Evolutionary conservation across 1,140 invertebrate genomes (phyloP), one percentile per base, ranked within the genome.

Genomic region (Temnothorax nylanderi): DNA sequence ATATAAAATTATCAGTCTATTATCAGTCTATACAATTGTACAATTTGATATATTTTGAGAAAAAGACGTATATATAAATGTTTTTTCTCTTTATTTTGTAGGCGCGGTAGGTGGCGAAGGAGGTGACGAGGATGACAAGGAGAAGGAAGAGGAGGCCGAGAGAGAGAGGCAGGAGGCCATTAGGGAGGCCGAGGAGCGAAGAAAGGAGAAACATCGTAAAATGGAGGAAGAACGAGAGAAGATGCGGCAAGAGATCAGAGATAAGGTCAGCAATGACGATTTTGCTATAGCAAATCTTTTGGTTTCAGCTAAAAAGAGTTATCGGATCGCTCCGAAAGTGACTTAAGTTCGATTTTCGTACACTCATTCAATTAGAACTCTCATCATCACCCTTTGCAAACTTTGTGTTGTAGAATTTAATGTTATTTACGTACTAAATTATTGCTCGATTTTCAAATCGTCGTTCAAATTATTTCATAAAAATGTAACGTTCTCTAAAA

Each of bases 141-240:
- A 99, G 96, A 98, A 98, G 96, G 98, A 98, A 95, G 98, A 99
- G 94, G 98, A 99, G 95, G 98, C 98, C 91, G 98, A 99, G 96
- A 97, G 98, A 92, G 98, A 99, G 95, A 96, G 98, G 92, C 97
- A 98, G 95, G 98, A 99, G 95, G 98, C 98, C 92, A 98, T 99
- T 95, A 96, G 97, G 92, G 98, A 99, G 94, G 98, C 98, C 76
- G 98, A 99, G 95, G 98, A 99, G 90, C 96, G 98, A 92, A 96
- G 98, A 93, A 99, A 99, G 96, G 98, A 99, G 95, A 99, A 99
- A 94, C 98, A 99, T 95, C 97, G 98, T 92, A 99, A 99, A 96
- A 99, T 99, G 98, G 99, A 99, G 95, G 98, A 99, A 92, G 99
- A 99, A 95, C 96, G 99, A 90, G 99, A 99, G 96, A 99, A 98